Percentiles rank a stretch among this genome's conserved stretches.
phyloP scores from a whole-genome alignment of 2,113 vertebrate genomes.

The Aptenodytes patagonicus region DNA sequence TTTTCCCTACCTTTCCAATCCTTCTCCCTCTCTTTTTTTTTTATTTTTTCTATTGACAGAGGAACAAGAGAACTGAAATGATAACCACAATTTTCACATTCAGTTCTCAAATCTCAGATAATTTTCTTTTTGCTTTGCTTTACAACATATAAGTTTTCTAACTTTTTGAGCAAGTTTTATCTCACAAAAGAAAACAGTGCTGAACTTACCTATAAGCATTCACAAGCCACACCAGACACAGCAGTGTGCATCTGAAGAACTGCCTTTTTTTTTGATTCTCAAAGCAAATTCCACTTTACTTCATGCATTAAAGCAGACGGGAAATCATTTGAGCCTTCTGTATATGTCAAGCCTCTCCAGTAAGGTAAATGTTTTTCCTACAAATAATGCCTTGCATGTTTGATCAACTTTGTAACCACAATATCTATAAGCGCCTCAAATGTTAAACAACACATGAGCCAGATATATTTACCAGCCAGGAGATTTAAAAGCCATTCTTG shows the following conservation, averaged over 20 bases:
- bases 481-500: constrained; percentile 73
- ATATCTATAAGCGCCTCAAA: constrained; percentile 54
- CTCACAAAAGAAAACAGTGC: neutral
- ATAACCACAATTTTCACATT: neutral
- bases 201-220: neutral
- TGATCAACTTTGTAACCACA: constrained; percentile 56
- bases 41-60: neutral
- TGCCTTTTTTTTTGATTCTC: neutral
- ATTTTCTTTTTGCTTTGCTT: neutral
- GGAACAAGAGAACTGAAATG: neutral
- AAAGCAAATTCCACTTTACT: neutral
- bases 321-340: constrained; percentile 45
- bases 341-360: neutral
- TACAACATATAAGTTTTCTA: neutral
- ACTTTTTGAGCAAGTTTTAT: neutral
- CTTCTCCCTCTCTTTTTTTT: neutral
- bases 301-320: constrained; percentile 15
- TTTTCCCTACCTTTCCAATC: neutral
- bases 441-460: constrained; percentile 44
- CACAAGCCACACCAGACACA: neutral
- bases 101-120: neutral
- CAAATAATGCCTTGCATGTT: constrained; percentile 35
- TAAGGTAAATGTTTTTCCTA: constrained; percentile 59
- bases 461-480: constrained; percentile 63
- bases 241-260: neutral